Conservation (phyloP, 2,797 vertebrate genomes). For the Mus spretus region DNA sequence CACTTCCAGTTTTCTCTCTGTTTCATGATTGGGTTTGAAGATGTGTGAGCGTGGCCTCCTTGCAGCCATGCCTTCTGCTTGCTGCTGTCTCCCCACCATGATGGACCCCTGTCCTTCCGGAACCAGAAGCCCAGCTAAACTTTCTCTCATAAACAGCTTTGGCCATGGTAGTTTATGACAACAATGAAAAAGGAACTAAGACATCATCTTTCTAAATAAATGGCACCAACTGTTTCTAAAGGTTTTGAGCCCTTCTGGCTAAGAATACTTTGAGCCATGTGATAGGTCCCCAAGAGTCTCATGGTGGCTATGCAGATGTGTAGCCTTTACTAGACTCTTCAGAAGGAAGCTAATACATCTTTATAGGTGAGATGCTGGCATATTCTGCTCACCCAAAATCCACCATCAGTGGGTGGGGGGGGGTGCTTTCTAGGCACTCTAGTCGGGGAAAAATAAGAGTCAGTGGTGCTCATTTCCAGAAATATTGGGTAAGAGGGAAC, state of each 20-base stretch:
- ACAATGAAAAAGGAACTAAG: background rate
- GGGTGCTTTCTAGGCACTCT: background rate
- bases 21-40: background rate
- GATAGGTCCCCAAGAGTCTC: background rate
- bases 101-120: background rate
- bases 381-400: background rate
- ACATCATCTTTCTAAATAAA: constrained; percentile 4
- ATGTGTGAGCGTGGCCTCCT: background rate
- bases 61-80: background rate
- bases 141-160: background rate
- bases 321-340: background rate
- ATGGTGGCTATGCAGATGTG: background rate
- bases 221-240: background rate
- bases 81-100: background rate
- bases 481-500: background rate
- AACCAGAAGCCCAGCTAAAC: background rate
- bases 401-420: background rate
- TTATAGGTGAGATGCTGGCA: background rate
- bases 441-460: background rate
- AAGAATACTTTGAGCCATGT: background rate
- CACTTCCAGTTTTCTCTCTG: background rate
- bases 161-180: background rate
- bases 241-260: background rate
- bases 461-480: background rate
- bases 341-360: background rate